phyloP scores from a whole-genome alignment of 2,888 invertebrate genomes.

The Tenthredo distinguenda region DNA sequence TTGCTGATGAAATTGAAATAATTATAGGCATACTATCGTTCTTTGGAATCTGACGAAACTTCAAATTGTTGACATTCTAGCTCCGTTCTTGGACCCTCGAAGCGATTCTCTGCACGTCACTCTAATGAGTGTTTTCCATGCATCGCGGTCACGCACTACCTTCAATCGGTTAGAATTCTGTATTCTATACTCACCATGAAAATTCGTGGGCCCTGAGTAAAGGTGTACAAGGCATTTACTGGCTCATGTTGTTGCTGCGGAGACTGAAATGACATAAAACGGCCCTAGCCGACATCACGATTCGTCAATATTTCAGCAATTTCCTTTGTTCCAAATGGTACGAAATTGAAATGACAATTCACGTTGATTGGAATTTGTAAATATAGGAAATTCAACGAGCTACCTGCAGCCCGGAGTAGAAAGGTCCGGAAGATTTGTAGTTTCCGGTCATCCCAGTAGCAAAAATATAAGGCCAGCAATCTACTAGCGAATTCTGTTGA shows the following conservation, averaged over 20 bases:
- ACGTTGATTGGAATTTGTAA: constrained; percentile 30
- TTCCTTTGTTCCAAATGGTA: constrained; percentile 35
- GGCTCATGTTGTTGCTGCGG: neutral
- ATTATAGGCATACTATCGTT: neutral
- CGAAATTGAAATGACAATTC: constrained; percentile 47
- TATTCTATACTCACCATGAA: neutral
- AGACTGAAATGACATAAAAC: neutral
- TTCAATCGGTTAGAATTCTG: neutral
- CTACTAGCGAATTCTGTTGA: constrained; percentile 6
- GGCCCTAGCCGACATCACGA: neutral
- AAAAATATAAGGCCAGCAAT: neutral
- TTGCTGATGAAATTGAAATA: neutral
- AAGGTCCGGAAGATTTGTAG: constrained; percentile 17
- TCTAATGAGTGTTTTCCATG: neutral
- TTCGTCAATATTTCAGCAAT: constrained; percentile 31
- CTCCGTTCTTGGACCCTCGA: neutral
- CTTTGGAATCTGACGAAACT: neutral
- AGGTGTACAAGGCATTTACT: constrained; percentile 1
- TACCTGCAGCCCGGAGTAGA: neutral
- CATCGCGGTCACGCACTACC: constrained; percentile 11
- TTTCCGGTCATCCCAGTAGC: neutral
- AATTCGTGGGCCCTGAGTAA: neutral
- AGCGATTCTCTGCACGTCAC: neutral
- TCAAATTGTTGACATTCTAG: constrained; percentile 6
- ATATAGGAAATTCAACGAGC: constrained; percentile 2